Evolutionary conservation across 2,888 invertebrate genomes (phyloP).

Genomic region (Apodemia duryi): DNA sequence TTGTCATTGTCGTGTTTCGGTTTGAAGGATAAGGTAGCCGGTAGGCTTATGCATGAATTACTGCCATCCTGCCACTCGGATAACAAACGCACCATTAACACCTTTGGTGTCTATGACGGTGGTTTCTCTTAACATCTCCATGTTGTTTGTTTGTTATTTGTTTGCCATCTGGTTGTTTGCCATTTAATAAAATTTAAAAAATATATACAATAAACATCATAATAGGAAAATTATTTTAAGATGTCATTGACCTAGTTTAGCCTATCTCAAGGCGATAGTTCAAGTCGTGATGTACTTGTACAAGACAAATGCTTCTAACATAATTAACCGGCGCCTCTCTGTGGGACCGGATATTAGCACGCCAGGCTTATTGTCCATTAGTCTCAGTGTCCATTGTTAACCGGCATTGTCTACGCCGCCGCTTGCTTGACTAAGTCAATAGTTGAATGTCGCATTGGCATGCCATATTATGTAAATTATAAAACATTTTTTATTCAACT

Average conservation of each 20-base stretch:
- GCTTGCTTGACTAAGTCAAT: neutral
- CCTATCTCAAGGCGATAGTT: constrained; percentile 10
- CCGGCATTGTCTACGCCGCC: neutral
- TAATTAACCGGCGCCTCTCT: constrained; percentile 29
- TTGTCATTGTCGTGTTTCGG: no score
- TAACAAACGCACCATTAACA: no score
- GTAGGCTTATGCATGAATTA: no score
- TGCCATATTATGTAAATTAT: constrained; percentile 1
- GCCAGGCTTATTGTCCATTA: constrained; percentile 27
- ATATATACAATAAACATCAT: neutral
- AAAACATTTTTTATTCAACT: no score
- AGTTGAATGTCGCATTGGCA: neutral
- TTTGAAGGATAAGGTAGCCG: no score
- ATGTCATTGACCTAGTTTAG: constrained; percentile 2
- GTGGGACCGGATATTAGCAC: constrained; percentile 29
- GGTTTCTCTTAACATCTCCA: no score
- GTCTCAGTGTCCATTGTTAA: constrained; percentile 28
- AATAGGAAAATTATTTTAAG: neutral
- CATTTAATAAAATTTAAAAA: no score
- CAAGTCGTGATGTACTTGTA: neutral
- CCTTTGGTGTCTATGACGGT: no score
- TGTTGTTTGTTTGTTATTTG: no score
- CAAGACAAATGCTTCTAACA: constrained; percentile 11
- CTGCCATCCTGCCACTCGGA: no score
- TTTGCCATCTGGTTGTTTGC: no score